Conservation (phyloP, 2,113 vertebrate species). For the Jaculus jaculus region DNA sequence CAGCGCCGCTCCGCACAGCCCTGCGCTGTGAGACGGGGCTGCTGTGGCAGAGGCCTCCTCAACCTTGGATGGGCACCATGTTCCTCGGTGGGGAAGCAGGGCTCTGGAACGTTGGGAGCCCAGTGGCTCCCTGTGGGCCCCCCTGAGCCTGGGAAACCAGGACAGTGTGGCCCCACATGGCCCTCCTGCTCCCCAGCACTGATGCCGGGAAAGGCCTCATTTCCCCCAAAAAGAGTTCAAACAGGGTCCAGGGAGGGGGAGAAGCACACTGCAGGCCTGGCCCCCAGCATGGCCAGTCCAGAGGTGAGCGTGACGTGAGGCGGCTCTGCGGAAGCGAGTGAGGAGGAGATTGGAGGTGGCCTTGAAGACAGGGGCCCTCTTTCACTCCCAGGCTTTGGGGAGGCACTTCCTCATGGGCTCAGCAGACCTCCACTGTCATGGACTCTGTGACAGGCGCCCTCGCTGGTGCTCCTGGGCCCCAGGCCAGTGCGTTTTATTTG, state of each 20-base stretch:
- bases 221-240: not conserved
- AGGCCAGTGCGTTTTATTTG: not conserved
- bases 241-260: not conserved
- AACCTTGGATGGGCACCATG: too few species aligned
- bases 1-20: not conserved
- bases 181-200: not conserved
- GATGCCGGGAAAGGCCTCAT: fast-evolving
- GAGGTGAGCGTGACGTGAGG: too few species aligned
- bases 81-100: not conserved
- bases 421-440: not conserved
- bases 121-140: not conserved
- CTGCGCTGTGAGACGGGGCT: too few species aligned
- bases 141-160: not conserved
- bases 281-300: not conserved
- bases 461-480: fast-evolving
- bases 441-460: not conserved
- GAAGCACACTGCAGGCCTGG: too few species aligned
- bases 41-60: not conserved
- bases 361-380: too few species aligned
- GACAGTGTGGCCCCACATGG: too few species aligned
- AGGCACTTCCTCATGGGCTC: not conserved
- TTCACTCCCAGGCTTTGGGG: fast-evolving
- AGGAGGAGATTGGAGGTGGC: not conserved
- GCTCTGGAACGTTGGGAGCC: not conserved
- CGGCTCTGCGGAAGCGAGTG: not conserved